Conservation (phyloP, 2,113 vertebrate species). For the Cromileptes altivelis region DNA sequence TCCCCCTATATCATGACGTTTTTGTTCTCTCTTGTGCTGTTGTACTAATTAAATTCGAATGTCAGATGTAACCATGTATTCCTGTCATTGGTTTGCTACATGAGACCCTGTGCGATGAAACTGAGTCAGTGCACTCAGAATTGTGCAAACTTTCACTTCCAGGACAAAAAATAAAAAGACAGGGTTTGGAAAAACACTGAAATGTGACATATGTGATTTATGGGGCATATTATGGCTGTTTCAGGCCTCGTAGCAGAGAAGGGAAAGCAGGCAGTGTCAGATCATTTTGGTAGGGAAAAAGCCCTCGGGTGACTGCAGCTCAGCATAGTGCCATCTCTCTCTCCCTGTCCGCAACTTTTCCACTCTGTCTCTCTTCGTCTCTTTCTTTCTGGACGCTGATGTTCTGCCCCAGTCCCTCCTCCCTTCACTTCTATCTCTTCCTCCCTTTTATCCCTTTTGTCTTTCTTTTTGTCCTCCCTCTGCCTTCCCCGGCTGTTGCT, state of each 20-base stretch:
- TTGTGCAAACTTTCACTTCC: constrained; percentile 43
- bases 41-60: background rate
- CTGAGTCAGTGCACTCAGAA: constrained; percentile 31
- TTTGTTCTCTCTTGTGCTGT: background rate
- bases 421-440: constrained; percentile 30
- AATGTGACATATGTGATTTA: constrained; percentile 76
- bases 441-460: constrained; percentile 44
- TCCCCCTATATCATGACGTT: background rate
- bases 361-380: constrained; percentile 44
- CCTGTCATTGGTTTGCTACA: constrained; percentile 9
- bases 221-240: constrained; percentile 69
- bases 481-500: constrained; percentile 25
- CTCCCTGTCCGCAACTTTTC: constrained; percentile 48
- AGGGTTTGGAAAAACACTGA: constrained; percentile 59
- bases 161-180: constrained; percentile 40
- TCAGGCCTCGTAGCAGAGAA: constrained; percentile 56
- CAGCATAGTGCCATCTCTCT: constrained; percentile 37
- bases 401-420: constrained; percentile 38
- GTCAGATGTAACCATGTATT: constrained; percentile 1
- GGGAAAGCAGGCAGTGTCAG: constrained; percentile 57
- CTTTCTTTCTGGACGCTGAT: constrained; percentile 31
- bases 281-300: constrained; percentile 60
- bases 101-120: constrained; percentile 22
- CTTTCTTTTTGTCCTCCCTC: constrained; percentile 16
- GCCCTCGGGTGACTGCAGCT: constrained; percentile 58